Base-by-base conservation (phyloP, 2,888 invertebrate species). In the Drosophila paranaensis region DNA sequence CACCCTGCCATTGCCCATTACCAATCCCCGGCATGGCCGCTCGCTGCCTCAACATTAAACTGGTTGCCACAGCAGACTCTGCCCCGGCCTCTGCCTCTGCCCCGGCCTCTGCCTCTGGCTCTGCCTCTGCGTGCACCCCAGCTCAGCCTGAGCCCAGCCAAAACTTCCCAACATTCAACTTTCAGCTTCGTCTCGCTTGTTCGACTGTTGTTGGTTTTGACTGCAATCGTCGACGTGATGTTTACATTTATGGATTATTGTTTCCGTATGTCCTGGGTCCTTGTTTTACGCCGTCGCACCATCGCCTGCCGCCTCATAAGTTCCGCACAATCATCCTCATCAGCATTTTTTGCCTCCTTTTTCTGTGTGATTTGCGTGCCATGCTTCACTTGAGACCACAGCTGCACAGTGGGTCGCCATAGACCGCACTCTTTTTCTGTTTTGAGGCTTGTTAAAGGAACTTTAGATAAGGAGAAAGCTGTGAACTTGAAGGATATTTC, bases 201-300 rank as follows among this genome's bases (percentile, higher is more conserved):
- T 78, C 81, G 73, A 62, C 70, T 76, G 79, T 70, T 74, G 77
- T 65, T 73, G 79, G 58, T 75, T 82, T 65, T 80, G 81, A 88
- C 82, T 82, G 79, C 62, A 60, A 81, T 90, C 56, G 88, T 81
- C 82, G 86, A 82, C 80, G 86, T 87, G 89, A 90, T 92, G 91
- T 92, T 91, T 91, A 91, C 91, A 92, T 92, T 91, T 89, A 88
- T 91, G 88, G 82, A 90, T 91, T 90, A 91, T 92, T 91, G 91
- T 91, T 90, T 88, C 90, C 91, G 87, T 89, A 78, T 89, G 89
- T 90, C 86, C 83, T 81, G 74, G 61, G 76, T 89, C 82, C 88
- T 90, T 85, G 88, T 82, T 86, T 77, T 71, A 64, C 71, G 53
- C 48, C 42, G 56, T 42, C 27, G 67, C 70, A 67, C 75, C 78